Percentiles rank a stretch among this genome's conserved stretches.
Conservation (phyloP, 1,140 invertebrate genomes). For the Megathymus violae region DNA sequence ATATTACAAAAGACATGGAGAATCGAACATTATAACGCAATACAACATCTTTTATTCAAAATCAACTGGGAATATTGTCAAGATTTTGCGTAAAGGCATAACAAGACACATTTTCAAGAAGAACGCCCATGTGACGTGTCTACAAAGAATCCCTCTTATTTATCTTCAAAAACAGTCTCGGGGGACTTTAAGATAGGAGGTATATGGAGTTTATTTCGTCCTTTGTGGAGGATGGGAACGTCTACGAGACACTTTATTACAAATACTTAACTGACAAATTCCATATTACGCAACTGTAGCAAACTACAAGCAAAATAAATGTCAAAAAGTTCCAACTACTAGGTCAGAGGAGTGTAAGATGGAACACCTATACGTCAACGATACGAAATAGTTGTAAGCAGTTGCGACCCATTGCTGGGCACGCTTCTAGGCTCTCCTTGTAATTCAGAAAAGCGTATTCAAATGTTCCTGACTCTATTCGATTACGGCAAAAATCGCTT, state of each 20-base stretch:
- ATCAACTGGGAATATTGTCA: conserved; percentile 5
- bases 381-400: too few species aligned
- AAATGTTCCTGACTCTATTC: too few species aligned
- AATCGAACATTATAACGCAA: background rate
- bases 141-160: conserved; percentile 11
- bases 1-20: too few species aligned
- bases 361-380: too few species aligned
- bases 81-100: background rate
- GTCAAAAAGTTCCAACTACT: too few species aligned
- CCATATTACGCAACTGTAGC: background rate
- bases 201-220: conserved; percentile 1
- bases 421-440: too few species aligned
- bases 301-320: background rate
- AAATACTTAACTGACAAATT: conserved; percentile 7
- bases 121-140: conserved; percentile 7
- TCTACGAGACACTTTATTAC: background rate
- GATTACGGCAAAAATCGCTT: too few species aligned
- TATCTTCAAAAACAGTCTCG: conserved; percentile 13
- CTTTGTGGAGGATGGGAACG: conserved; percentile 3
- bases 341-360: too few species aligned
- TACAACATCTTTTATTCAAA: background rate
- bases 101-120: conserved; percentile 10
- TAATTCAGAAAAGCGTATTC: too few species aligned
- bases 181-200: background rate
- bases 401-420: too few species aligned